Evolutionary conservation across 1,140 invertebrate genomes (phyloP).

Genomic region (Zaprionus lachaisei): DNA sequence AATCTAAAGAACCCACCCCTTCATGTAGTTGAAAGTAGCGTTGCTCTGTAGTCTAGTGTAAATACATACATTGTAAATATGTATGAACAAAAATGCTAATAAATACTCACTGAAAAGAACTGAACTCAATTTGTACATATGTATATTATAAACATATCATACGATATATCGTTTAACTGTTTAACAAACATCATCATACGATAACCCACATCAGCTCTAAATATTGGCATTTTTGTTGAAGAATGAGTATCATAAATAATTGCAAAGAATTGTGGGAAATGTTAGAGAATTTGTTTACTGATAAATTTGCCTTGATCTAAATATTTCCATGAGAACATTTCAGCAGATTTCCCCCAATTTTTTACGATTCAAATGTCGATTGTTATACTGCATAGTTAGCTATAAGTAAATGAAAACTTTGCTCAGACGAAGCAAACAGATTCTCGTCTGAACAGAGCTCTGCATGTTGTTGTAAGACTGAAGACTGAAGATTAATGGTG

Average conservation of each 20-base stretch:
- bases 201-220: constrained; percentile 51
- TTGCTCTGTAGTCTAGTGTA: constrained; percentile 77
- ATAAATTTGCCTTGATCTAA: constrained; percentile 8
- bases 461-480: constrained; percentile 30
- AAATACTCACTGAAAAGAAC: constrained; percentile 34
- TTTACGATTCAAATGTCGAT: constrained; percentile 15
- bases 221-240: constrained; percentile 78
- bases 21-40: constrained; percentile 83
- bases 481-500: constrained; percentile 25
- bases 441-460: constrained; percentile 27
- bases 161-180: constrained; percentile 27
- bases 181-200: constrained; percentile 39
- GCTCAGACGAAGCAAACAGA: constrained; percentile 20
- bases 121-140: constrained; percentile 57
- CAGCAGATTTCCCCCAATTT: constrained; percentile 46
- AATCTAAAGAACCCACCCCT: constrained; percentile 65
- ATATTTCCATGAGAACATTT: background rate
- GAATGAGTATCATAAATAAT: constrained; percentile 53
- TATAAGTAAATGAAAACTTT: constrained; percentile 46
- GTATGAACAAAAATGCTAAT: constrained; percentile 81
- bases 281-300: constrained; percentile 29
- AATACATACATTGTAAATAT: constrained; percentile 58
- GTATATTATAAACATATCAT: constrained; percentile 25
- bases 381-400: constrained; percentile 52
- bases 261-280: constrained; percentile 44